phyloP scores from a whole-genome alignment of 2,113 vertebrate species.

The human region GRCh38 chr9:80437001-80437500 shows the following conservation, averaged over 20 bases:
- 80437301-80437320: conserved; percentile 69
- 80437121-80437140: conserved; percentile 22
- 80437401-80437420: conserved; percentile 63
- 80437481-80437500: conserved; percentile 28
- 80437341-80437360: conserved; percentile 64
- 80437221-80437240: background rate
- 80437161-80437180: conserved; percentile 35
- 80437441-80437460: conserved; percentile 26
- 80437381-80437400: conserved; percentile 60
- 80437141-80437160: conserved; percentile 17
- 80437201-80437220: conserved; percentile 44
- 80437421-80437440: conserved; percentile 42
- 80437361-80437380: conserved; percentile 55
- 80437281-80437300: conserved; percentile 46
- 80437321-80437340: conserved; percentile 71
- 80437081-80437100: conserved; percentile 37
- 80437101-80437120: background rate
- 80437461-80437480: conserved; percentile 24
- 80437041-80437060: background rate
- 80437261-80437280: conserved; percentile 44
- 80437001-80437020: background rate
- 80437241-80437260: conserved; percentile 57
- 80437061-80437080: conserved; percentile 41
- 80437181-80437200: conserved; percentile 36
- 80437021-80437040: background rate